Evolutionary conservation across 2,797 vertebrate species (phyloP).

Genomic region (Acanthurus lineatus): DNA sequence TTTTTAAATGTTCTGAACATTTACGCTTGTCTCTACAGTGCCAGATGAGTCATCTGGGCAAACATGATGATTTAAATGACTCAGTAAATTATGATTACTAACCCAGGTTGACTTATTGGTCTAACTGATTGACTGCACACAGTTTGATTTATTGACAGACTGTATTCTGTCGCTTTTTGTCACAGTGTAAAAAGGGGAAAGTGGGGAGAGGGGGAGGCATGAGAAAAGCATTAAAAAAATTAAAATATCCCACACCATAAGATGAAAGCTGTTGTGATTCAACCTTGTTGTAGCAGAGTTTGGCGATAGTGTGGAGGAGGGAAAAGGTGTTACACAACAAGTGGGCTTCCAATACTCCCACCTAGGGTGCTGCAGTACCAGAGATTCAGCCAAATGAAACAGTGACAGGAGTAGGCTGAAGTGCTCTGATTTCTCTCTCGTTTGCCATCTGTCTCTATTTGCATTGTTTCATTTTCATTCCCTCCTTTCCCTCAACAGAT

Average conservation of each 20-base stretch:
- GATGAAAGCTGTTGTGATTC: slow-evolving; percentile 73
- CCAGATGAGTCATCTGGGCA: too few relatives aligned
- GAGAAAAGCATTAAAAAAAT: slow-evolving; percentile 19
- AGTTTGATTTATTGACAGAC: neutral
- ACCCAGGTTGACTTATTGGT: neutral
- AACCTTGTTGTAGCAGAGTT: slow-evolving; percentile 69
- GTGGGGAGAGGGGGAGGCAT: slow-evolving; percentile 6
- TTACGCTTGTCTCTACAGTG: neutral
- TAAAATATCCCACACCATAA: slow-evolving; percentile 48
- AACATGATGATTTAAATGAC: too few relatives aligned
- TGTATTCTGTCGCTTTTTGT: neutral
- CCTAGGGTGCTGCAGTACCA: slow-evolving; percentile 64
- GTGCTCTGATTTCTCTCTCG: slow-evolving; percentile 60
- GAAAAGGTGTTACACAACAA: slow-evolving; percentile 82
- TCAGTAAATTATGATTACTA: too few relatives aligned
- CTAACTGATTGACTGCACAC: too few relatives aligned
- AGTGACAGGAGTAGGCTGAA: slow-evolving; percentile 73
- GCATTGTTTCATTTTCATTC: slow-evolving; percentile 43
- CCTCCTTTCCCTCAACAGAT: neutral
- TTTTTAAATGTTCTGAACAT: neutral
- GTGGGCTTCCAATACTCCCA: slow-evolving; percentile 77
- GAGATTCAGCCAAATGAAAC: slow-evolving; percentile 69
- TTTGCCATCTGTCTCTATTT: slow-evolving; percentile 56
- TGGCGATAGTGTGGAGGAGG: slow-evolving; percentile 79
- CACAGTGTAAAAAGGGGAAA: neutral